Base-by-base conservation (phyloP, 92 coral and sea anemone genomes). In the Phenganax subtilis region DNA sequence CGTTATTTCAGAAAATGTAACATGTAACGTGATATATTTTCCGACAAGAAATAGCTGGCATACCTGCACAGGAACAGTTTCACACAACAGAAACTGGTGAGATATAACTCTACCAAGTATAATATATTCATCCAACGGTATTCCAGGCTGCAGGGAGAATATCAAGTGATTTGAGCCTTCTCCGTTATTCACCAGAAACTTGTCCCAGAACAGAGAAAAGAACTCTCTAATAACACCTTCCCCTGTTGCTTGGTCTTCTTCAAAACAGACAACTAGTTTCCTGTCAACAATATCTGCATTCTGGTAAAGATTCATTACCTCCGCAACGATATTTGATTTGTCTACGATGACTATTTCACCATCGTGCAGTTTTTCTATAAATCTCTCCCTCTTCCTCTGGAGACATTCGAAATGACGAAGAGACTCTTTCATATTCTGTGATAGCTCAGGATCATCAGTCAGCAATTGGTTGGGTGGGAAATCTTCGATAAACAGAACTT, bases 71-170 rank as follows among this genome's bases (percentile, higher is more conserved):
- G 89, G 91, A 70, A 89, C 81, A 55, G 67, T 75, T 20, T 89
- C 85, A 51, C 84, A 80, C 70, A 77, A 87, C n/a, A 86, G 55
- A 84, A 86, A 86, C 58, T 89, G 89, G 71, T 89, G 89, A 12
- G 89, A 83, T 6, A 89, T 25, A 14, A 86, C 84, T 53, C 86
- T 76, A 7, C 92, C 92, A 31, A 86, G 57, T 15, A 54, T 64
- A 8, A 57, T 69, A 16, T 86, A 86, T 71, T 89, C 92, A 54
- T 84, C 89, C 57, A 56, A 76, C 54, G 61, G 72, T 8, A 89
- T 76, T 10, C 71, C 15, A 61, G 84, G 88, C 37, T 17, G 67
- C 57, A 86, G 73, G 10, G 89, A 87, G 27, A 89, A 57, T 3
- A 82, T 60, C 57, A 78, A 84, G 54, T 86, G 84, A 37, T 71